Evolutionary conservation across 92 coral and sea anemone genomes (phyloP).

Genomic region (Umimayanthus kanabou): DNA sequence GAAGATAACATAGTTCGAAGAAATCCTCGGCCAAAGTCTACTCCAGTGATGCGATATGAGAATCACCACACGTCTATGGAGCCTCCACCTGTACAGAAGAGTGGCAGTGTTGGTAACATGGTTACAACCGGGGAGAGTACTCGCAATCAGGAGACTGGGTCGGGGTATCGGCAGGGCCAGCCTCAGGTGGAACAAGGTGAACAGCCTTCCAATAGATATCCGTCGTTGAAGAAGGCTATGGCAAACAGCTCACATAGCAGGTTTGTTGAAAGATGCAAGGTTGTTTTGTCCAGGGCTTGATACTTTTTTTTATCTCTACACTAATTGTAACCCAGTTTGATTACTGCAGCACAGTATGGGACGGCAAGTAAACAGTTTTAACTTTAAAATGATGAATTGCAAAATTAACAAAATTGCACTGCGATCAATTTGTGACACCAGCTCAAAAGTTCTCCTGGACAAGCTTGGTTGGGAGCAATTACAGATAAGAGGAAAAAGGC

Average conservation of each 20-base stretch:
- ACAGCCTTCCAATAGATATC: slow-evolving; percentile 76
- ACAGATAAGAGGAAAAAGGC: too few relatives aligned
- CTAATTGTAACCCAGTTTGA: too few relatives aligned
- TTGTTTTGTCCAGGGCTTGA: too few relatives aligned
- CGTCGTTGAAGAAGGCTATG: slow-evolving; percentile 82
- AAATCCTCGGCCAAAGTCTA: slow-evolving; percentile 87
- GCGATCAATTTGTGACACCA: too few relatives aligned
- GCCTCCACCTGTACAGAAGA: slow-evolving; percentile 46
- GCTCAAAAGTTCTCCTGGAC: too few relatives aligned
- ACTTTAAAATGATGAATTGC: too few relatives aligned
- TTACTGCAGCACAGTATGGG: too few relatives aligned
- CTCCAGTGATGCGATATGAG: slow-evolving; percentile 75
- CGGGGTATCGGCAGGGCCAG: slow-evolving; percentile 71
- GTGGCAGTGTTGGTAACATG: slow-evolving; percentile 78
- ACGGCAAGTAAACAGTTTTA: too few relatives aligned
- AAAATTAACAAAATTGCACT: too few relatives aligned
- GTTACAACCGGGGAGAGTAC: slow-evolving; percentile 95
- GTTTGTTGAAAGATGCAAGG: not conserved
- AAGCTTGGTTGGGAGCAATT: too few relatives aligned
- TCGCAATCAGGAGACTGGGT: slow-evolving; percentile 91
- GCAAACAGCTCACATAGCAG: slow-evolving; percentile 57
- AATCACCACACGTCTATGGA: slow-evolving; percentile 51
- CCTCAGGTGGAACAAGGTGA: slow-evolving; percentile 59
- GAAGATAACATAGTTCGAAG: slow-evolving; percentile 42
- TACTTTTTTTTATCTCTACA: too few relatives aligned